phyloP scores from a whole-genome alignment of 2,113 vertebrate genomes.

The Syrmaticus mikado region DNA sequence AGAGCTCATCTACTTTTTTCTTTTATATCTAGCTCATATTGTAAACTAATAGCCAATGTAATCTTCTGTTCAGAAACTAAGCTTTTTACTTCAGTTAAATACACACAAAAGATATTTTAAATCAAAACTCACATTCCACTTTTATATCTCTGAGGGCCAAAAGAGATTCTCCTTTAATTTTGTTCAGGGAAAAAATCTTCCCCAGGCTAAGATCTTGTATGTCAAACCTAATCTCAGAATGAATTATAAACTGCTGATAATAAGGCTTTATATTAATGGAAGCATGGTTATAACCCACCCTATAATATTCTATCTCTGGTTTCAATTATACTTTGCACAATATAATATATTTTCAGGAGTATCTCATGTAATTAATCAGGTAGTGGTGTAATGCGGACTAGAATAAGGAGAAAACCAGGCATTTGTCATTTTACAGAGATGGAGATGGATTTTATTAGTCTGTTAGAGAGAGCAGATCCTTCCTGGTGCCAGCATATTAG shows the following conservation, averaged over 20 bases:
- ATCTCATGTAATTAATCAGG: constrained; percentile 60
- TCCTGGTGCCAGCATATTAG: constrained; percentile 10
- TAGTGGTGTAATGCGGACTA: constrained; percentile 5
- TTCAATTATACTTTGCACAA: constrained; percentile 54
- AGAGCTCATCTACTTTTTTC: neutral
- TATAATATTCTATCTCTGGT: constrained; percentile 43
- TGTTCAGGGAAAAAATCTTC: neutral
- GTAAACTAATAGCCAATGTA: neutral
- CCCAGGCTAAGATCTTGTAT: constrained; percentile 28
- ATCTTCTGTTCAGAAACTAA: neutral
- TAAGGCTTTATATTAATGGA: constrained; percentile 58
- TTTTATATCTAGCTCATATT: neutral
- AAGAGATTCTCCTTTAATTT: constrained; percentile 40
- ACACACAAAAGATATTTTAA: constrained; percentile 8
- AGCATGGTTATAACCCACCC: constrained; percentile 9
- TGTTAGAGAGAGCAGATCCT: constrained; percentile 4
- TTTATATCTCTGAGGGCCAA: neutral
- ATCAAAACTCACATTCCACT: neutral
- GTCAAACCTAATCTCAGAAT: constrained; percentile 23
- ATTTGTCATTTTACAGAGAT: constrained; percentile 27
- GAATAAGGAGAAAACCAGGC: constrained; percentile 36
- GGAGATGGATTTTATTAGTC: constrained; percentile 46
- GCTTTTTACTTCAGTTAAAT: neutral
- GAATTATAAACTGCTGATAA: constrained; percentile 44
- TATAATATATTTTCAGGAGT: constrained; percentile 36